A percentile compares a stretch with the other conserved stretches of the same genome.
phyloP scores from a whole-genome alignment of 1,140 invertebrate genomes.

The Phenacoccus solenopsis region DNA sequence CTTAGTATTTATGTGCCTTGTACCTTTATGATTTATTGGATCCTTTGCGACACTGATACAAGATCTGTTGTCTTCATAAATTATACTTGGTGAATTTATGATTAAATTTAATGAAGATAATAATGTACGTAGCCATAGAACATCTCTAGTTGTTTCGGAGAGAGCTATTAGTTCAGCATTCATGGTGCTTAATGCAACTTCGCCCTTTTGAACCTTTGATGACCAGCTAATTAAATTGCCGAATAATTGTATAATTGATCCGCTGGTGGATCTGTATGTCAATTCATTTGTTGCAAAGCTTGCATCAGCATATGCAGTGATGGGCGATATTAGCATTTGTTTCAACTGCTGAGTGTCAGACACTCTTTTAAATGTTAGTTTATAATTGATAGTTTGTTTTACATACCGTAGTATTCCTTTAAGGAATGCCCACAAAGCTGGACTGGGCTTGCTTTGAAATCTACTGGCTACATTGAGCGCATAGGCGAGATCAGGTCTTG shows the following conservation, averaged over 20 bases:
- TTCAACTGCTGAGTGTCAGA: not conserved
- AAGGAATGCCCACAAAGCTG: constrained; percentile 26
- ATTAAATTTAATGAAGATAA: not conserved
- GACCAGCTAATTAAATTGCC: not conserved
- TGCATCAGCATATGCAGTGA: not conserved
- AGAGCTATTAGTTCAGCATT: not conserved
- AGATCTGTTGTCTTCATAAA: constrained; percentile 28
- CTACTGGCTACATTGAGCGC: constrained; percentile 27
- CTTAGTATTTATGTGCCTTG: constrained; percentile 30
- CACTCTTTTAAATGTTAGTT: constrained; percentile 25
- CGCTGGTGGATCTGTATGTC: not conserved
- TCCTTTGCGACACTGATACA: constrained; percentile 29
- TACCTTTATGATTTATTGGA: constrained; percentile 28
- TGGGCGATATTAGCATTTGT: not conserved
- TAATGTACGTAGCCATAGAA: not conserved
- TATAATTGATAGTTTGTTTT: constrained; percentile 24
- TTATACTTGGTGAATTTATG: not conserved
- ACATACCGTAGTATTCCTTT: constrained; percentile 29
- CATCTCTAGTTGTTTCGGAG: not conserved
- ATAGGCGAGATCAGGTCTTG: constrained; percentile 32
- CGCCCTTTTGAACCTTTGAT: not conserved
- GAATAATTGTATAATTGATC: not conserved
- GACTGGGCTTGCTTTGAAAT: constrained; percentile 27
- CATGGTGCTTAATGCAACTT: not conserved
- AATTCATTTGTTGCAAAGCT: not conserved